Evolutionary conservation across 2,888 invertebrate genomes (phyloP), one percentile per base, ranked within the genome.

Genomic region (Anoncus sp.): DNA sequence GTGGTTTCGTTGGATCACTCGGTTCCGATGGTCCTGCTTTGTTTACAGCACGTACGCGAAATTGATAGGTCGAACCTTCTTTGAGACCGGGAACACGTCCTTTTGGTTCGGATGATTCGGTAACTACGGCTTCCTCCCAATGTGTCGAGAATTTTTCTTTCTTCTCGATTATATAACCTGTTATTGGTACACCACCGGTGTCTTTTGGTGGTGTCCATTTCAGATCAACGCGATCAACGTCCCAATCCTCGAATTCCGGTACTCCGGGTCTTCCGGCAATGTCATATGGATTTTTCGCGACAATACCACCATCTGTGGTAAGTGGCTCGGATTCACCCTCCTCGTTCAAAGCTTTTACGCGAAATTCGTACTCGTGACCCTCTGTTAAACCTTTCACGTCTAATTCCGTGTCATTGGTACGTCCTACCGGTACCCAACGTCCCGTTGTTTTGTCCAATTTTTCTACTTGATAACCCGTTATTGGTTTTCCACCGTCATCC

Each of bases 261-360:
- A 94, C 94, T 45, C 97, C 96, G 2, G 98, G 98, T 88, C 97
- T 97, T 70, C 96, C 96, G 77, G 98, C 95, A 83, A 95, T 93
- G 88, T 97, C 97, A 90, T 95, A 99, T 83, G 99, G 99, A 94
- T 99, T 99, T 93, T 99, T 99, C 24, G 99, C 99, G 18, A 96
- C 90, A 77, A 96, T 97, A 2, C 96, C 94, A 85, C 95, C 94
- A 67, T 98, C 97, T n/a, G 98, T 97, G 90, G 97, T 97, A 81
- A 99, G 91, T 7, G 99, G 99, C 87, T 99, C 98, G 0, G 97
- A 97, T 91, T 98, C 98, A 18, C 98, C 98, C 90, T 98, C 98
- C 82, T 98, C 98, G 87, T 98, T 98, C 79, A 98, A 94, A 9
- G 98, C 98, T 89, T 95, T 96, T 14, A 98, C 97, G 82, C 98